phyloP scores from a whole-genome alignment of 2,888 invertebrate species.

The Hetaerina titia region DNA sequence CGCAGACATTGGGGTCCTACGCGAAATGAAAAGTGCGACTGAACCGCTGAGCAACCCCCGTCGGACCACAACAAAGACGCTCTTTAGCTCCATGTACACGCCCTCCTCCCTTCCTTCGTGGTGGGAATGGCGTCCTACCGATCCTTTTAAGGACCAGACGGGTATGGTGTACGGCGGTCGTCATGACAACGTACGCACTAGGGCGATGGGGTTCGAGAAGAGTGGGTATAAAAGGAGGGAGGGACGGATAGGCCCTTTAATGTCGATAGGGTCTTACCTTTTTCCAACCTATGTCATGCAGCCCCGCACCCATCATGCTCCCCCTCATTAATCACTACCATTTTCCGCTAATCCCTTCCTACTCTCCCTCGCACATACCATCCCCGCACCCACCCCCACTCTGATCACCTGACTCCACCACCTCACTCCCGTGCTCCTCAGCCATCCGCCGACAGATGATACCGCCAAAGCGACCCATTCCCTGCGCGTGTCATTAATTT shows the following conservation, averaged over 20 bases:
- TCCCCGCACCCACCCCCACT: too few relatives aligned
- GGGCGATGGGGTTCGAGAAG: too few relatives aligned
- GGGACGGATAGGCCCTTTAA: not conserved
- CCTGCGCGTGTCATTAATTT: not conserved
- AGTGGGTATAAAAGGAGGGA: not conserved
- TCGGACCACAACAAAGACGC: not conserved
- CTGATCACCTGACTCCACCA: too few relatives aligned
- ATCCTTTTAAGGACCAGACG: not conserved
- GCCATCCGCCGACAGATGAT: too few relatives aligned
- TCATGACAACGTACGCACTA: not conserved
- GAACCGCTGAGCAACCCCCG: not conserved
- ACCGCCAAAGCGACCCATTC: too few relatives aligned
- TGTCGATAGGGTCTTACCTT: too few relatives aligned
- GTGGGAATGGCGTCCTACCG: not conserved
- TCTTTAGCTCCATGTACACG: not conserved
- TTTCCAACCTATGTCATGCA: too few relatives aligned
- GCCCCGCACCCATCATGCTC: too few relatives aligned
- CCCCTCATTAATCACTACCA: too few relatives aligned
- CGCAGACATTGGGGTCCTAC: not conserved
- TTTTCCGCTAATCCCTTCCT: too few relatives aligned
- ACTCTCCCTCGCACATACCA: too few relatives aligned
- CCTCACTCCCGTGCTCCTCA: too few relatives aligned
- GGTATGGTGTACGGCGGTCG: not conserved
- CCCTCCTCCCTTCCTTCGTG: not conserved
- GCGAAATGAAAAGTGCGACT: not conserved